Base-by-base conservation (phyloP, 2,113 vertebrate species). In the Okapia johnstoni region DNA sequence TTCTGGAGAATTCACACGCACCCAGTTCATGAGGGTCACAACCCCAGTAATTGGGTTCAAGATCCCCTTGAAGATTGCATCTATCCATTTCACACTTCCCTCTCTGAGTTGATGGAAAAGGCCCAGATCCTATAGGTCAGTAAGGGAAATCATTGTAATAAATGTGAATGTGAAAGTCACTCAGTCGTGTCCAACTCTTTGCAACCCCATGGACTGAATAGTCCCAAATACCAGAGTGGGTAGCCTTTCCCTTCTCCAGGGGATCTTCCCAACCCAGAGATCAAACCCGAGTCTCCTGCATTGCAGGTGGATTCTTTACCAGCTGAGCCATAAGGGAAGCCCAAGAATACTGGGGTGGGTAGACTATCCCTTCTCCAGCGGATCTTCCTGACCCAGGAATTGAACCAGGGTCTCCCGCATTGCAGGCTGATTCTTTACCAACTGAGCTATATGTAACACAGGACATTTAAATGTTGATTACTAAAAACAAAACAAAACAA, bases 281-380 rank as follows among this genome's bases (percentile, higher is more conserved):
- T 36, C 0, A 0, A 66, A 66, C 63, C 17, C 33, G 0, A 8
- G 17, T 36, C 63, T 36, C 33, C 33, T 15, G 4, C 17, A 66
- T 21, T 36, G 17, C 33, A 21, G 63, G 33, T 21, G 8, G 33
- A 66, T 36, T 21, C 33, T 66, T 66, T 66, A 66, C 63, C 33
- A 66, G 63, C 63, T 66, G 33, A 66, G 63, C 33, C 19, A 36
- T 19, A 66, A n/a, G 17, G 33, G 33, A 66, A 66, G 33, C 33
- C 33, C 33, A 66, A 66, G 63, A 66, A 66, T 66, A 5, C 33
- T 66, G 63, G 63, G 36, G 33, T 21, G 8, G 33, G 63, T 36
- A 36, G 33, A 17, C 63, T 36, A 21, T 66, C 63, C 33, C 17
- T 66, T 66, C 63, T 36, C n/a, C 63, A 21, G 4, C 2, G n/a